phyloP scores from a whole-genome alignment of 2,113 vertebrate genomes.

The Phycodurus eques region DNA sequence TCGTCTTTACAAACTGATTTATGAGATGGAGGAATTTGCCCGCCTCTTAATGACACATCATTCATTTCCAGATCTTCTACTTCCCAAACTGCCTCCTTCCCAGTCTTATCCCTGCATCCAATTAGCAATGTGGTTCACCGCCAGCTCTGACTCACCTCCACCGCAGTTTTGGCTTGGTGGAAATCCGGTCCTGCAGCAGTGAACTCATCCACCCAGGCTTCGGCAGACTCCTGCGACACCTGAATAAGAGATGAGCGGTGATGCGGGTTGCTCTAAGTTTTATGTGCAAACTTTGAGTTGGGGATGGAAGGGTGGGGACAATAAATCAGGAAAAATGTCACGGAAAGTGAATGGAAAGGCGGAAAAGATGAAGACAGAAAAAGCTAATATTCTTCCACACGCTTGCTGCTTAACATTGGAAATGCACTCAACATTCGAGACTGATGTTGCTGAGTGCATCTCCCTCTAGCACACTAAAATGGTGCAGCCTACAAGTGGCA shows the following conservation, averaged over 20 bases:
- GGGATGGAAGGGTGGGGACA: conserved; percentile 4
- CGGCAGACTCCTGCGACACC: conserved; percentile 86
- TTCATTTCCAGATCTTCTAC: conserved; percentile 3
- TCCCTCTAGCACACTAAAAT: not conserved
- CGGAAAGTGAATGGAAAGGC: conserved; percentile 41
- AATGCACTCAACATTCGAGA: not conserved
- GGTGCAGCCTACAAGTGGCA: conserved; percentile 23
- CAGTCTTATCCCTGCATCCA: not conserved
- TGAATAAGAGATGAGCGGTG: conserved; percentile 51
- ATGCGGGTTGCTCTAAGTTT: conserved; percentile 15
- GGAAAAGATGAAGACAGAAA: conserved; percentile 39
- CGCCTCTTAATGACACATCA: not conserved
- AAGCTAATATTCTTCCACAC: conserved; percentile 5
- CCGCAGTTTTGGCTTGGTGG: conserved; percentile 91
- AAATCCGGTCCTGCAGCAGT: conserved; percentile 84
- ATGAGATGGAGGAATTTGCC: conserved; percentile 8
- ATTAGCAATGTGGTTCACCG: conserved; percentile 5
- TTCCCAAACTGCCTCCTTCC: conserved; percentile 5
- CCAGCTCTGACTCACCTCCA: conserved; percentile 82
- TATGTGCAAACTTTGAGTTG: not conserved
- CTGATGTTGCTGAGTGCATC: not conserved
- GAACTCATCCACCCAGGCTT: conserved; percentile 96
- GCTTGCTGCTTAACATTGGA: not conserved
- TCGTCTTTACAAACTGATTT: not conserved
- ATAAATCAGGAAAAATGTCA: conserved; percentile 32